A percentile compares a stretch with the other conserved stretches of the same genome.
Conservation (phyloP, 1,140 invertebrate species). For the Bombus polaris region DNA sequence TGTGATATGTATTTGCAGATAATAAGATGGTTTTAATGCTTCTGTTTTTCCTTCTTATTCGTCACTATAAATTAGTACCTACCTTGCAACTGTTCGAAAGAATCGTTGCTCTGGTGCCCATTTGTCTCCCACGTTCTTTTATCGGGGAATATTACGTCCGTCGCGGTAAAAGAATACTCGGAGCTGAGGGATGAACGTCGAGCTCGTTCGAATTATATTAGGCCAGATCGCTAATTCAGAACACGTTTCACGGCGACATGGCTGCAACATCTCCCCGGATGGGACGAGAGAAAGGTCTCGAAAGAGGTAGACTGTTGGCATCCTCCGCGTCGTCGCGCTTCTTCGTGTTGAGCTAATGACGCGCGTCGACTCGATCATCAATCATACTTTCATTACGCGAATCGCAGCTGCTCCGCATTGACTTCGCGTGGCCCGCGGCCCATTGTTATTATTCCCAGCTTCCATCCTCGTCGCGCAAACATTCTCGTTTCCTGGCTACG, state of each 20-base stretch:
- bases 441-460: slow-evolving; percentile 77
- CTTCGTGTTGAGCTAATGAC: slow-evolving; percentile 76
- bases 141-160: too few species aligned
- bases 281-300: background rate
- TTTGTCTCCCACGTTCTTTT: too few species aligned
- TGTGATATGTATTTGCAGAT: background rate
- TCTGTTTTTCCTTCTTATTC: too few species aligned
- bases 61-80: background rate
- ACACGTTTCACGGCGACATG: slow-evolving; percentile 37
- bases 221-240: slow-evolving; percentile 56
- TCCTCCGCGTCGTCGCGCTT: slow-evolving; percentile 49
- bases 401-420: slow-evolving; percentile 77
- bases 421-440: slow-evolving; percentile 75
- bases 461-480: background rate
- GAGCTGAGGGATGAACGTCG: background rate
- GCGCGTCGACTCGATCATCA: slow-evolving; percentile 77
- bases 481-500: too few species aligned
- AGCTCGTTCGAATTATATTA: slow-evolving; percentile 51
- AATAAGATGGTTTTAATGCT: background rate
- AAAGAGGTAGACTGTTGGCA: slow-evolving; percentile 2
- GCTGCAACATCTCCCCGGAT: slow-evolving; percentile 7
- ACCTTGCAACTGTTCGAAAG: too few species aligned
- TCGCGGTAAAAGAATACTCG: background rate
- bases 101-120: too few species aligned
- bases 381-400: slow-evolving; percentile 83